Evolutionary conservation across 2,888 invertebrate genomes (phyloP), one percentile per base, ranked within the genome.

Genomic region (Lumbricus terrestris): DNA sequence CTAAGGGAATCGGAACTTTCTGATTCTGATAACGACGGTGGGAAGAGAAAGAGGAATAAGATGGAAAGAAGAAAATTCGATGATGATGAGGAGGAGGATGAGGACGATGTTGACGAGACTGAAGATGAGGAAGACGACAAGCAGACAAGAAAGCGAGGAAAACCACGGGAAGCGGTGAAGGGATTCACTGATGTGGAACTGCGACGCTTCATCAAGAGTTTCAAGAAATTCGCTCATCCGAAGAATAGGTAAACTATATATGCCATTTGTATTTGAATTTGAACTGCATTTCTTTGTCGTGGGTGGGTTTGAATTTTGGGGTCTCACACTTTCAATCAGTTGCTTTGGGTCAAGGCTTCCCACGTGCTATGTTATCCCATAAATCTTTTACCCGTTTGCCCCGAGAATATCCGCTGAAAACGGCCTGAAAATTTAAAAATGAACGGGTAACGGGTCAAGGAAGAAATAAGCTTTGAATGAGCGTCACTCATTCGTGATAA

Each of bases 191-290:
- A 95, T 92, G 93, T 94, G 34, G 96, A 96, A 93, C 94, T 96
- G 35, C 92, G 95, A 85, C 92, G 97, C 93, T 99, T 99, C 94
- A 97, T 99, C 20, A 98, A 97, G 94, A 98, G 98, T 94, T 98
- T 97, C 94, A 98, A 98, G 93, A 99, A 98, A 95, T 99, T 98
- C 95, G 97, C 97, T 18, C 97, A 97, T 1, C 99, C 99, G 1
- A 94, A 97, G 91, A 95, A 95, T 90, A 96, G 96, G 95, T 95
- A 91, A 88, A 91, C 1, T 47, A 23, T 47, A 23, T 47, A 47
- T 47, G 20, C n/a, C n/a, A n/a, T n/a, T n/a, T n/a, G n/a, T 69
- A n/a, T n/a, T 11, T n/a, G 69, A n/a, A 69, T 69, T 97, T 91
- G 94, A 95, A 90, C 96, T 95, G 95, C 69, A 11, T 69, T 69